These are phyloP conservation scores for Synergus laeviventris DNA, from an alignment of 2,888 invertebrate species.

Conservation along the genomic window DNA sequence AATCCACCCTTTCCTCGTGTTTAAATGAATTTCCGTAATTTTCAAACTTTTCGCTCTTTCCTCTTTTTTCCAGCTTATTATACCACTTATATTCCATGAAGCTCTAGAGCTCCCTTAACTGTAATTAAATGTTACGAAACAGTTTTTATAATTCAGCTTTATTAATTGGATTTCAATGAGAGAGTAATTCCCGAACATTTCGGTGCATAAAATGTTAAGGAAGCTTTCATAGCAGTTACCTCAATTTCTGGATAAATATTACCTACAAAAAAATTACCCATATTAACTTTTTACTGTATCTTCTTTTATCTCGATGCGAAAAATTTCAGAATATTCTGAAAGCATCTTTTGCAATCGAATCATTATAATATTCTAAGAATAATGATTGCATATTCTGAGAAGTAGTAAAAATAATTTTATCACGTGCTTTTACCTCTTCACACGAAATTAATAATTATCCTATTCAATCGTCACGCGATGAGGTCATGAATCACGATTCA, in stretches of 20 bases:
- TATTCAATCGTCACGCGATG: constrained; percentile 11
- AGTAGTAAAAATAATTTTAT: not conserved
- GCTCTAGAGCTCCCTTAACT: not conserved
- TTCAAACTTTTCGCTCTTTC: not conserved
- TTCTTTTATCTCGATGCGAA: no score
- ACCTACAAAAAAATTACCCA: no score
- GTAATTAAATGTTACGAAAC: not conserved
- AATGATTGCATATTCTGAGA: no score
- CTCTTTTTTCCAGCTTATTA: not conserved
- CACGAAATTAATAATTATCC: constrained; percentile 15
- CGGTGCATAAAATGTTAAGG: not conserved
- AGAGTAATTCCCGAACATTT: not conserved
- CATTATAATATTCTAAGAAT: no score
- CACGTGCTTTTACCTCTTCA: not conserved
- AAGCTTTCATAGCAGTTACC: not conserved
- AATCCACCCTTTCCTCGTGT: not conserved
- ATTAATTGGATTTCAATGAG: not conserved
- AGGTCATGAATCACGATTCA: not conserved
- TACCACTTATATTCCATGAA: constrained; percentile 10
- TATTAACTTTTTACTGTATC: no score
- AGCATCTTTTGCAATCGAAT: no score
- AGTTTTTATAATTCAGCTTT: not conserved
- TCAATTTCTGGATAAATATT: no score
- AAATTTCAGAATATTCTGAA: no score
- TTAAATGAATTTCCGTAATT: constrained; percentile 26